Evolutionary conservation across 2,888 invertebrate genomes (phyloP), one percentile per base, ranked within the genome.

Genomic region (Notodonta dromedarius): DNA sequence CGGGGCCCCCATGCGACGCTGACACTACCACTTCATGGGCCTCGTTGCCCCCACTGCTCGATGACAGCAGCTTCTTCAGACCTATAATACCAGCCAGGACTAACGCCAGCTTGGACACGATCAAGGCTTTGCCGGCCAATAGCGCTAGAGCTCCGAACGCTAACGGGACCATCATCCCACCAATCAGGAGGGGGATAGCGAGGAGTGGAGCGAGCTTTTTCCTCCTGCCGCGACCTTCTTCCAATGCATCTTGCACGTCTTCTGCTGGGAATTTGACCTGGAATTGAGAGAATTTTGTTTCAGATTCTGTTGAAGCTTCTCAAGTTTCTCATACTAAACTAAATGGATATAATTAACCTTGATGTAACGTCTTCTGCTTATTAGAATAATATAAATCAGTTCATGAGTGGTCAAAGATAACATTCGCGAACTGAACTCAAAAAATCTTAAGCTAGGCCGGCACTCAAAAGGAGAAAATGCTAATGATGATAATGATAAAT

Each of bases 51-150:
- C 95, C 94, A 7, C 95, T 94, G 44, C 94, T 94, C 4, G 96
- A 94, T 32, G 96, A 95, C 55, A 97, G 92, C 42, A 98, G 94
- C 79, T 97, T 97, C 94, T 97, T 97, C 86, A 98, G 92, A 4
- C 97, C 97, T 73, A 97, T 97, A 76, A 97, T 97, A 71, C 96
- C 96, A 63, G 97, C 97, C 57, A 97, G 90, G 0, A 97, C 97
- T 59, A 97, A 87, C 0, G 97, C 97, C 73, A 97, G 88, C 83
- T 97, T 97, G 70, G 97, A 97, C 56, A 97, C 96, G 74, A 97
- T 97, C 69, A 97, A 88, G 52, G 97, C 97, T 87, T 98, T 98
- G 73, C 97, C 97, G 53, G 97, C 97, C 60, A 97, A 85, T 58
- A 98, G 94, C 24, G 97, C 97, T 39, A 98, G 86, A 9, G 97